A percentile compares a stretch with the other conserved stretches of the same genome.
Evolutionary conservation across 2,888 invertebrate species (phyloP).

Genomic region (Clistopyga incitator): DNA sequence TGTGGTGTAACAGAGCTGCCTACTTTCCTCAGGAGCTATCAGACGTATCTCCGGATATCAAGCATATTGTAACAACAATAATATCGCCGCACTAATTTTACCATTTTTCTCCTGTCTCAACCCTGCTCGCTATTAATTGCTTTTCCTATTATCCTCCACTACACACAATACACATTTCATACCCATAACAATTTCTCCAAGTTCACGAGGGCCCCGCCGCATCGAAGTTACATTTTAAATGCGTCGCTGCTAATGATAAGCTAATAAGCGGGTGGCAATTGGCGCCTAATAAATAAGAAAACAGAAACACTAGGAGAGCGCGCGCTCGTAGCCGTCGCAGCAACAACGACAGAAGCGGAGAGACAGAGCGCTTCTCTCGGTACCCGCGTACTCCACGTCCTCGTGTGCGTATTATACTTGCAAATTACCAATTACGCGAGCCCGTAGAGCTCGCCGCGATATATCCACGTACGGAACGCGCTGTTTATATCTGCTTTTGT

Average conservation of each 20-base stretch:
- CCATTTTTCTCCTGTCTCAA: background rate
- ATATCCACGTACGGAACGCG: slow-evolving; percentile 13
- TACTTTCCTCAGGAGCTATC: background rate
- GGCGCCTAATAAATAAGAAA: slow-evolving; percentile 79
- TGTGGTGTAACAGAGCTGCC: background rate
- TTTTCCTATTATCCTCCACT: background rate
- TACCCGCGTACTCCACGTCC: background rate
- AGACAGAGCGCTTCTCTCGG: slow-evolving; percentile 14
- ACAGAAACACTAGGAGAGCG: background rate
- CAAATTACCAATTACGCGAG: slow-evolving; percentile 79
- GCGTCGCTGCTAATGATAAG: too few relatives aligned
- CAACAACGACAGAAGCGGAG: slow-evolving; percentile 10
- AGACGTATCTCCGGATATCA: background rate
- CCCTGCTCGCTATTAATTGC: background rate
- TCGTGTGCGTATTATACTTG: slow-evolving; percentile 77
- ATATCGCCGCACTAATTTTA: background rate
- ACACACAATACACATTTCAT: background rate
- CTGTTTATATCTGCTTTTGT: slow-evolving; percentile 18
- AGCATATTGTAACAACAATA: background rate
- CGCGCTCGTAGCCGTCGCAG: background rate
- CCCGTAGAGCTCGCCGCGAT: slow-evolving; percentile 48
- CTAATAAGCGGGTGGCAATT: slow-evolving; percentile 78
- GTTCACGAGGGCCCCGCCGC: background rate
- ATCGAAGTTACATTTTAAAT: background rate
- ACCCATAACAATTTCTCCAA: background rate